Conservation (phyloP, 2,113 vertebrate species). For the Rallus limicola region DNA sequence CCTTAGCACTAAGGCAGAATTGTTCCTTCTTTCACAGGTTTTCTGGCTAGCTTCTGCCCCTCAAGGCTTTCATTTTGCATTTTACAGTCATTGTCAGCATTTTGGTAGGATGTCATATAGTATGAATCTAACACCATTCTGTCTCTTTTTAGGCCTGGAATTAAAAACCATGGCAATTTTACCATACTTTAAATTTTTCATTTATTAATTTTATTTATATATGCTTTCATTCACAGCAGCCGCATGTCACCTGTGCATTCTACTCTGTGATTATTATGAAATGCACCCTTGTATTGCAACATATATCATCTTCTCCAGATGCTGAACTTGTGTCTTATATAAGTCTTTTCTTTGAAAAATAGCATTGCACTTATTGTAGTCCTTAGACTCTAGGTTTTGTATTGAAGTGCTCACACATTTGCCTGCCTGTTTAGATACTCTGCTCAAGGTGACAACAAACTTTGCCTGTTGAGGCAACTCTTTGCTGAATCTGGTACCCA, state of each 20-base stretch:
- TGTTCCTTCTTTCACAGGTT: not conserved
- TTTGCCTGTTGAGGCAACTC: not conserved
- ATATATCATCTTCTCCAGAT: not conserved
- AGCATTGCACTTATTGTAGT: not conserved
- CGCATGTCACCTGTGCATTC: not conserved
- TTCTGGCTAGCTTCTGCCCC: not conserved
- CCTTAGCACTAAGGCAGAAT: not conserved
- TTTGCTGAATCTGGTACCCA: not conserved
- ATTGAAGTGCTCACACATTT: not conserved
- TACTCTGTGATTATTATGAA: not conserved
- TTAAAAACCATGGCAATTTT: not conserved
- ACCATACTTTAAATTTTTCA: not conserved
- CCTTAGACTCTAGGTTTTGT: not conserved
- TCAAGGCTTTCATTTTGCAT: not conserved
- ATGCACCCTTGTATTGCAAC: not conserved
- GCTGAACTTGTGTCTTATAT: not conserved
- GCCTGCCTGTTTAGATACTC: not conserved
- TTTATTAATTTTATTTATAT: not conserved
- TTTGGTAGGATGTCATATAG: not conserved
- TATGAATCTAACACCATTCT: not conserved
- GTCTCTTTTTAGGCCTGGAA: not conserved
- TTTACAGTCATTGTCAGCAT: not conserved
- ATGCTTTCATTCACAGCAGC: not conserved
- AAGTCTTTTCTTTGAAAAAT: not conserved
- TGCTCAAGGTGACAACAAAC: not conserved